phyloP scores from a whole-genome alignment of 2,888 invertebrate species.

The Lycia hirtaria region DNA sequence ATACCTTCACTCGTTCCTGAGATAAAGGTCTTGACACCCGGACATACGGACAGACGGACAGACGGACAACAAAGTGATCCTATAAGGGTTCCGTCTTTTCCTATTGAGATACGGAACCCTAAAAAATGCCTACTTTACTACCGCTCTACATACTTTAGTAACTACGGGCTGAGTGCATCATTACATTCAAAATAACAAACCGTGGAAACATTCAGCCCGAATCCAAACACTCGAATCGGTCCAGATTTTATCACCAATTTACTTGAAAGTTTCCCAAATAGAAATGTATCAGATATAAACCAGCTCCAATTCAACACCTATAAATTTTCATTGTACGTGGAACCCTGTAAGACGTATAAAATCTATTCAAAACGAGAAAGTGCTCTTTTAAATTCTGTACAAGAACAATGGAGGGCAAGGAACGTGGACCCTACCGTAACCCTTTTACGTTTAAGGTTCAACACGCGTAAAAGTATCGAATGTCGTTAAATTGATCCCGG shows the following conservation, averaged over 20 bases:
- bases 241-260: constrained; percentile 23
- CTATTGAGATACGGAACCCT: too few species aligned
- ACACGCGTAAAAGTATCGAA: constrained; percentile 78
- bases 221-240: constrained; percentile 6
- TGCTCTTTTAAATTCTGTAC: constrained; percentile 56
- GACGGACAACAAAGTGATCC: too few species aligned
- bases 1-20: too few species aligned
- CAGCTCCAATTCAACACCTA: constrained; percentile 24
- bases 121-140: too few species aligned
- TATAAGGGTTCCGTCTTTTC: too few species aligned
- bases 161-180: background rate
- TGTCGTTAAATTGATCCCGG: constrained; percentile 74
- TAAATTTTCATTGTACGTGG: constrained; percentile 35
- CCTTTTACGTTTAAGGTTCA: constrained; percentile 75
- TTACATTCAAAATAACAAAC: constrained; percentile 7
- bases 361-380: constrained; percentile 51
- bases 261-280: constrained; percentile 29
- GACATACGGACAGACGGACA: too few species aligned
- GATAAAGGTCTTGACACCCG: too few species aligned
- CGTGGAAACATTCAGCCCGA: background rate
- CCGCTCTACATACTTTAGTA: background rate
- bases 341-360: constrained; percentile 45
- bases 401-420: constrained; percentile 60
- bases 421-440: constrained; percentile 62
- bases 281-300: constrained; percentile 31